Percentiles rank a stretch among this genome's conserved stretches.
Evolutionary conservation across 1,140 invertebrate genomes (phyloP).

Genomic region (Micrasema longulum): DNA sequence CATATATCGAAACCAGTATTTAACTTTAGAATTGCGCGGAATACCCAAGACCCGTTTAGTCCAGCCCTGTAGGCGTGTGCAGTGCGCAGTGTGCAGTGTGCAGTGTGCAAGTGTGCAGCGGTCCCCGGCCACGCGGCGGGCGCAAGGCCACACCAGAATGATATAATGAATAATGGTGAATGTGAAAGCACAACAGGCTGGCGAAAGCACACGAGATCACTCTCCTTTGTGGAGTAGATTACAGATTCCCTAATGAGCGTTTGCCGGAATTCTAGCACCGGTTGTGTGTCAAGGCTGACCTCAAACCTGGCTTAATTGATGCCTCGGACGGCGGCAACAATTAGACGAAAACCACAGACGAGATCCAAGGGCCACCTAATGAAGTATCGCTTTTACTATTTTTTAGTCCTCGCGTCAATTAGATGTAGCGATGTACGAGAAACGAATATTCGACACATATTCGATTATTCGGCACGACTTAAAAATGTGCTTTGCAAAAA

Average conservation of each 20-base stretch:
- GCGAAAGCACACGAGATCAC: slow-evolving; percentile 33
- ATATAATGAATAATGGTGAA: slow-evolving; percentile 31
- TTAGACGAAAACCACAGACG: too few relatives aligned
- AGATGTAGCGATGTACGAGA: too few relatives aligned
- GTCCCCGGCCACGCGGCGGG: too few relatives aligned
- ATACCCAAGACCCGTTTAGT: too few relatives aligned
- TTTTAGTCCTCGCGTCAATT: too few relatives aligned
- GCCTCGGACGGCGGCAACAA: neutral
- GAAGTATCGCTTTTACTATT: too few relatives aligned
- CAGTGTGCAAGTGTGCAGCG: too few relatives aligned
- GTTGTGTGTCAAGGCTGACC: slow-evolving; percentile 25
- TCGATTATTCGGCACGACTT: too few relatives aligned
- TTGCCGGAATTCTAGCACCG: slow-evolving; percentile 9
- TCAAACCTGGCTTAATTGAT: slow-evolving; percentile 10
- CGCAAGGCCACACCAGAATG: slow-evolving; percentile 19
- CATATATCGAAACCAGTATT: too few relatives aligned
- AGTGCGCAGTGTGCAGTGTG: neutral
- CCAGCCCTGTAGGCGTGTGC: neutral
- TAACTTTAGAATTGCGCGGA: too few relatives aligned
- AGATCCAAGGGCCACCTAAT: slow-evolving; percentile 4
- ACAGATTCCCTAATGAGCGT: slow-evolving; percentile 21
- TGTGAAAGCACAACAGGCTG: slow-evolving; percentile 23
- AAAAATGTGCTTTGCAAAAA: too few relatives aligned
- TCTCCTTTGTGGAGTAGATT: slow-evolving; percentile 12
- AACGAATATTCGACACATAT: too few relatives aligned